Percentiles rank a stretch among this genome's conserved stretches.
Evolutionary conservation across 2,797 vertebrate genomes (phyloP).

Genomic region (Esox masquinongy): DNA sequence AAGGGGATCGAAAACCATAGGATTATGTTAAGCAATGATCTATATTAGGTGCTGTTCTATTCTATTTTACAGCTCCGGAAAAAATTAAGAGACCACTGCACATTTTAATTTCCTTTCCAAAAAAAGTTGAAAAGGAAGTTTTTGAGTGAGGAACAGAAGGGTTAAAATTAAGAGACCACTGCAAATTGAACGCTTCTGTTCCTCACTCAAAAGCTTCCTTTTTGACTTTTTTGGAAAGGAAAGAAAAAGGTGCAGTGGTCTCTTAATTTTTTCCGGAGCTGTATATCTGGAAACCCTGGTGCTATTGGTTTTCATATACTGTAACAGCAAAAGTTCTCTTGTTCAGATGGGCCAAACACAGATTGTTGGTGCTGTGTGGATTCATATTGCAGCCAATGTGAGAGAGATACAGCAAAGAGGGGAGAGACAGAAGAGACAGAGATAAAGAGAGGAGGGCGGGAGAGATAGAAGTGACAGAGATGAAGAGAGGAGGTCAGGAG

Average conservation of each 20-base stretch:
- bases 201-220: too few relatives aligned
- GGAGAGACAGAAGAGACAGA: neutral
- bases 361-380: neutral
- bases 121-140: too few relatives aligned
- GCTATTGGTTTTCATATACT: neutral
- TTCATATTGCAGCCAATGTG: neutral
- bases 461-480: neutral
- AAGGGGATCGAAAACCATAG: neutral
- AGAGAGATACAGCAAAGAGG: constrained; percentile 1
- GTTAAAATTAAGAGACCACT: too few relatives aligned
- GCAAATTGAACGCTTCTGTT: too few relatives aligned
- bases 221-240: too few relatives aligned
- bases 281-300: neutral
- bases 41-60: neutral
- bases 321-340: neutral
- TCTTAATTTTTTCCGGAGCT: too few relatives aligned
- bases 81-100: too few relatives aligned
- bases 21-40: neutral
- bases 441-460: constrained; percentile 1
- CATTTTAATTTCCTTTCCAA: too few relatives aligned
- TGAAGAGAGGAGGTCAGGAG: neutral
- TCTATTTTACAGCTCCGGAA: neutral
- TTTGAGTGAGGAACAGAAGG: too few relatives aligned
- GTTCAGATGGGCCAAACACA: neutral
- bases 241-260: too few relatives aligned